phyloP scores from a whole-genome alignment of 2,888 invertebrate species.

The Pseudanteris insignis region DNA sequence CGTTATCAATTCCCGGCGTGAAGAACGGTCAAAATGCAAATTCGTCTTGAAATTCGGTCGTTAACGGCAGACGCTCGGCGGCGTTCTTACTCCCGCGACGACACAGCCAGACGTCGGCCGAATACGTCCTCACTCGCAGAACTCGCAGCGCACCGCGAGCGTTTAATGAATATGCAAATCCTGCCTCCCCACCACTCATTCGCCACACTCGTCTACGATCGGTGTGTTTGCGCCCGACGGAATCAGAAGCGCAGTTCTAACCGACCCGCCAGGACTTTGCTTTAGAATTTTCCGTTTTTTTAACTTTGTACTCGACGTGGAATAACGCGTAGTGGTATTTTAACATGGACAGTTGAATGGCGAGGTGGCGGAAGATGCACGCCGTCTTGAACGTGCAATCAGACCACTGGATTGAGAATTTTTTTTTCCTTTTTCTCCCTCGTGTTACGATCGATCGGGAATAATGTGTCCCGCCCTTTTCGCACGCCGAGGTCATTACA shows the following conservation, averaged over 20 bases:
- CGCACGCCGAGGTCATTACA: too few relatives aligned
- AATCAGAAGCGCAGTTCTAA: conserved; percentile 18
- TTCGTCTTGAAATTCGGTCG: conserved; percentile 60
- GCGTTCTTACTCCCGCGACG: conserved; percentile 44
- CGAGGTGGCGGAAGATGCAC: neutral
- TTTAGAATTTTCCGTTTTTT: conserved; percentile 12
- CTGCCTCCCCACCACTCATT: conserved; percentile 34
- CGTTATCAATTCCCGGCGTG: conserved; percentile 54
- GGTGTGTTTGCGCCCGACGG: conserved; percentile 31
- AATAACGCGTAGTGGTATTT: conserved; percentile 15
- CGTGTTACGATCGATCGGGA: too few relatives aligned
- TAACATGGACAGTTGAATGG: conserved; percentile 11
- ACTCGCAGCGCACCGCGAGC: conserved; percentile 45
- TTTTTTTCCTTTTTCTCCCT: too few relatives aligned
- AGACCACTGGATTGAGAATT: too few relatives aligned
- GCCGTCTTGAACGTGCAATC: neutral
- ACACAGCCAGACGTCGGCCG: conserved; percentile 40
- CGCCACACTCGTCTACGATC: conserved; percentile 50
- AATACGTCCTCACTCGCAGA: conserved; percentile 10
- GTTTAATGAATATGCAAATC: conserved; percentile 65
- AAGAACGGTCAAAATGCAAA: conserved; percentile 62
- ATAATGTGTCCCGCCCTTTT: too few relatives aligned
- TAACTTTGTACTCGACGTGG: conserved; percentile 13
- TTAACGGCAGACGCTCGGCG: conserved; percentile 53
- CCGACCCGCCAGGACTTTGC: conserved; percentile 9